Percentiles rank a stretch among this genome's conserved stretches.
phyloP scores from a whole-genome alignment of 2,113 vertebrate genomes.

The Micromys minutus region DNA sequence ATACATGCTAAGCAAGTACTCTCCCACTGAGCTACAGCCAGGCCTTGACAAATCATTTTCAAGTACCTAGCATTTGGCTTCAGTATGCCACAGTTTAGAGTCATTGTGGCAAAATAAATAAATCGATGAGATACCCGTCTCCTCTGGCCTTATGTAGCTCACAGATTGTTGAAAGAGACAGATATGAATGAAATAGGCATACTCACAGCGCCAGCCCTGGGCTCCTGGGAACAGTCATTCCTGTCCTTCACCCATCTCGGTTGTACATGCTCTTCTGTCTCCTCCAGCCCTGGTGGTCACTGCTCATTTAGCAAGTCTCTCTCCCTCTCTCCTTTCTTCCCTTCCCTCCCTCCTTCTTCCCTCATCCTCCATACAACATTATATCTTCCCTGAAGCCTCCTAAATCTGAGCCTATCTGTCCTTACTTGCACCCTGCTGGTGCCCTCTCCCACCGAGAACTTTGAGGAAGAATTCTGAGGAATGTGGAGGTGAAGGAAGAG shows the following conservation, averaged over 20 bases:
- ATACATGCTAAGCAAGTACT: not conserved
- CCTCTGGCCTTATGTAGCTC: not conserved
- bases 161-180: not conserved
- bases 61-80: not conserved
- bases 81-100: not conserved
- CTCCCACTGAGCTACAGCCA: not conserved
- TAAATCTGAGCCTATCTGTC: not conserved
- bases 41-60: not conserved
- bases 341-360: not conserved
- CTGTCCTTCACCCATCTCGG: not conserved
- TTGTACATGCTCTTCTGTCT: not conserved
- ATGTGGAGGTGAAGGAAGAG: not conserved
- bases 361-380: not conserved
- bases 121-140: not conserved
- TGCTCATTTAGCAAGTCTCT: not conserved
- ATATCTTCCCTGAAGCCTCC: not conserved
- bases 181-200: constrained; percentile 1
- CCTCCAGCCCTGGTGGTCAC: not conserved
- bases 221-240: too few relatives aligned
- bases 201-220: not conserved
- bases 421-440: not conserved
- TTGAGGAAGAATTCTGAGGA: not conserved
- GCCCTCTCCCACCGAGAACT: too few relatives aligned
- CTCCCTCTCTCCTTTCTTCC: too few relatives aligned
- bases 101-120: not conserved